phyloP scores from a whole-genome alignment of 2,888 invertebrate species.

The Thecocarcelia acutangulata region DNA sequence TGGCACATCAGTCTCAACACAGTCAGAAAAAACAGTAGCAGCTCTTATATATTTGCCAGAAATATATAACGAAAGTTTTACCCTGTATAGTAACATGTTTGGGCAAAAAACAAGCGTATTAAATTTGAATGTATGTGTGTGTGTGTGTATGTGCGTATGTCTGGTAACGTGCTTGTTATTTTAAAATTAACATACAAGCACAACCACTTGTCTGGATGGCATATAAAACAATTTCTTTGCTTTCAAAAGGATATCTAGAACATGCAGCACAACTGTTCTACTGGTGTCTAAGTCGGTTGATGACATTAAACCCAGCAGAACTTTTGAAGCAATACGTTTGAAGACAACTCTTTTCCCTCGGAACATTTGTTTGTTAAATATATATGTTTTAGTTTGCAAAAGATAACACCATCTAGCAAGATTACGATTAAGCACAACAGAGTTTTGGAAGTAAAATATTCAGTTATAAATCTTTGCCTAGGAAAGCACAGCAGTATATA shows the following conservation, averaged over 20 bases:
- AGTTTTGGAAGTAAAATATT: no score
- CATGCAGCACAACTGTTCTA: background rate
- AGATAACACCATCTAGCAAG: no score
- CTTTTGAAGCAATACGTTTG: background rate
- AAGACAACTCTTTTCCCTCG: no score
- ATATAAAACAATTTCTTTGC: background rate
- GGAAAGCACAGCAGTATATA: no score
- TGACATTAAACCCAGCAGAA: constrained; percentile 10
- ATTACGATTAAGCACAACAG: no score
- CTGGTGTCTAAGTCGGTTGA: background rate
- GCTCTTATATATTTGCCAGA: constrained; percentile 28
- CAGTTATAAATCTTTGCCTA: no score
- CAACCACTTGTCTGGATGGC: background rate
- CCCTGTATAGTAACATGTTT: background rate
- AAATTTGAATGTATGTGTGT: background rate
- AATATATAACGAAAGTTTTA: constrained; percentile 8
- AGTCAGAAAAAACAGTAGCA: background rate
- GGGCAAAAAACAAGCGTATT: constrained; percentile 28
- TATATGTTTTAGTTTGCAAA: no score
- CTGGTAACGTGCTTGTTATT: constrained; percentile 21
- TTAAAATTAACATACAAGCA: constrained; percentile 24
- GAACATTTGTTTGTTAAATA: no score
- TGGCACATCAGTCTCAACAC: constrained; percentile 40
- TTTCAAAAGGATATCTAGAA: background rate
- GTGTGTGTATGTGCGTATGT: background rate